Conservation (phyloP, 2,797 vertebrate species). For the Aphelocoma californica region DNA sequence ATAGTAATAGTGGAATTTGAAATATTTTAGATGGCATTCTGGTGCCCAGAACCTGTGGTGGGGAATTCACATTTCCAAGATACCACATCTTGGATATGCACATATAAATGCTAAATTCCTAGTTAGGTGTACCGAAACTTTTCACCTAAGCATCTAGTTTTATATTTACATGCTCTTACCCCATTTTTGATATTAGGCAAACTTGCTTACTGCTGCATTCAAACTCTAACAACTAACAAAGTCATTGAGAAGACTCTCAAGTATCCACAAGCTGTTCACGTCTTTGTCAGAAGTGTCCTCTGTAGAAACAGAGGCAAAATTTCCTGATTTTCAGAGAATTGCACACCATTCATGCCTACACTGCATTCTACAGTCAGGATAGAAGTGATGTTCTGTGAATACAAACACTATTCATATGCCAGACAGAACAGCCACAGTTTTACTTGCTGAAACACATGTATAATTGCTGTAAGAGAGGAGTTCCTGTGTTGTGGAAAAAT, state of each 20-base stretch:
- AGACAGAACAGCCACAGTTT: neutral
- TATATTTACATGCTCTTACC: neutral
- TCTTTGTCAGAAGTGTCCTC: neutral
- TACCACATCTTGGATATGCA: neutral
- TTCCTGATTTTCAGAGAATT: neutral
- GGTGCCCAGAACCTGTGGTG: neutral
- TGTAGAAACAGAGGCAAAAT: neutral
- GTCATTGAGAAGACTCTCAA: neutral
- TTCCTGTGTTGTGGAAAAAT: neutral
- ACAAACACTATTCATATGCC: neutral
- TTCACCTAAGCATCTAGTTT: neutral
- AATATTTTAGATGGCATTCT: neutral
- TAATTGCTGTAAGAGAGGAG: neutral
- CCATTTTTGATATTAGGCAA: neutral
- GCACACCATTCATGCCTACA: neutral
- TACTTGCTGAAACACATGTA: neutral
- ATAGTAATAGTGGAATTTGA: neutral
- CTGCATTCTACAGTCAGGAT: neutral
- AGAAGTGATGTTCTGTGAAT: neutral
- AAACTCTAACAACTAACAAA: neutral
- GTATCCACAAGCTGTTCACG: neutral
- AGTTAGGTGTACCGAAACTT: neutral
- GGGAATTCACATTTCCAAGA: neutral
- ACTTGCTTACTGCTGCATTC: accelerated
- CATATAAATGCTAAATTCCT: neutral